These are phyloP conservation scores for Intellagama lesueurii DNA, from an alignment of 2,797 vertebrate genomes.

Conservation along the genomic window DNA sequence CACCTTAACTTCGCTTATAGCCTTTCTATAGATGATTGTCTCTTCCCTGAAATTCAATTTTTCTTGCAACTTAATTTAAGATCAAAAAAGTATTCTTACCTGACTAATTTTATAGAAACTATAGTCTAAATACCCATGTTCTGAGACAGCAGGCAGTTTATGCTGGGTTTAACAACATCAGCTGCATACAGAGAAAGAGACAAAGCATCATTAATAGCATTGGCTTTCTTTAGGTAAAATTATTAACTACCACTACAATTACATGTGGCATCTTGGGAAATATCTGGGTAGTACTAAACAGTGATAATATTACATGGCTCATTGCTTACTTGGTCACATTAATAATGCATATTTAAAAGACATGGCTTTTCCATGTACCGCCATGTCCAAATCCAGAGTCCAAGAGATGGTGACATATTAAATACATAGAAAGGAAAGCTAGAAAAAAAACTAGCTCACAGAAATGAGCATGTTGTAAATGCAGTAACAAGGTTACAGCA, in stretches of 20 bases:
- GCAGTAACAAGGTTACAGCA: background rate
- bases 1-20: background rate
- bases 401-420: background rate
- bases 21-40: background rate
- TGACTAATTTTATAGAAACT: constrained; percentile 24
- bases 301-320: constrained; percentile 28
- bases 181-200: constrained; percentile 41
- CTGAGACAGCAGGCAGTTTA: constrained; percentile 37
- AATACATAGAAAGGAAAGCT: background rate
- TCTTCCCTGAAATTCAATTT: background rate
- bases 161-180: constrained; percentile 31
- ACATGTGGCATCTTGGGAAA: constrained; percentile 44
- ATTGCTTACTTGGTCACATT: constrained; percentile 40
- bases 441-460: background rate
- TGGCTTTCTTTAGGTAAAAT: constrained; percentile 24
- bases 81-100: background rate
- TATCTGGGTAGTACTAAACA: constrained; percentile 34
- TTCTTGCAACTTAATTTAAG: background rate
- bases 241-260: constrained; percentile 37
- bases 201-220: constrained; percentile 43
- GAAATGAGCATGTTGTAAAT: background rate
- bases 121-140: constrained; percentile 12
- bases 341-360: constrained; percentile 41
- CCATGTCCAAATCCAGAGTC: background rate
- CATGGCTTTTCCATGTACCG: background rate